Evolutionary conservation across 2,113 vertebrate genomes (phyloP).

Genomic region (Girardinichthys multiradiatus): DNA sequence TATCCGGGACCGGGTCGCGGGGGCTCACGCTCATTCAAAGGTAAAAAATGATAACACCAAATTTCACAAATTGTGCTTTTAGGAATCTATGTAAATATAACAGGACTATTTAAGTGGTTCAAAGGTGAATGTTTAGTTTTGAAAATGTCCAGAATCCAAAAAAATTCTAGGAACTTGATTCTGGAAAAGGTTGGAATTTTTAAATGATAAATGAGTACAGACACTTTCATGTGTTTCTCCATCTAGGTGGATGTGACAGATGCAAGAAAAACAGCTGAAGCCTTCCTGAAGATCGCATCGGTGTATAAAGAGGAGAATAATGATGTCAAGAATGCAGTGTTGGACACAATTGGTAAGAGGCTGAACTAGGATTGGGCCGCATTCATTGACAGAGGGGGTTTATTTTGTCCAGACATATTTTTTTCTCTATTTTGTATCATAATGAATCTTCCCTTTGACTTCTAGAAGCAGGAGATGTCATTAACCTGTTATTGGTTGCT

Average conservation of each 20-base stretch:
- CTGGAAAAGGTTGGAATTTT: too few relatives aligned
- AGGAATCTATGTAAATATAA: too few relatives aligned
- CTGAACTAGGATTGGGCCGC: neutral
- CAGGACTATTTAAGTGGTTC: too few relatives aligned
- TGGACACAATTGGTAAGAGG: constrained; percentile 80
- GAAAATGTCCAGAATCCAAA: too few relatives aligned
- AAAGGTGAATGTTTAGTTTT: too few relatives aligned
- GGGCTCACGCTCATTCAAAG: too few relatives aligned
- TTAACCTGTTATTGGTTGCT: too few relatives aligned
- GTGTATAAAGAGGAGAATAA: constrained; percentile 90
- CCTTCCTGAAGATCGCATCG: constrained; percentile 92
- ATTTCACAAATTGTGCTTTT: too few relatives aligned
- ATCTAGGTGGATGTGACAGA: constrained; percentile 88
- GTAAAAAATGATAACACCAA: neutral
- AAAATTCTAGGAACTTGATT: too few relatives aligned
- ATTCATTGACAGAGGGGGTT: neutral
- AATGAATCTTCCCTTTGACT: neutral
- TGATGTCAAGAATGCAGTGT: constrained; percentile 84
- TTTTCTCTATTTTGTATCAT: neutral
- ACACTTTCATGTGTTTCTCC: neutral
- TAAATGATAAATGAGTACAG: too few relatives aligned
- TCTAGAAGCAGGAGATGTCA: too few relatives aligned
- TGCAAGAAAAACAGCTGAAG: constrained; percentile 85
- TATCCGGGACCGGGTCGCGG: too few relatives aligned
- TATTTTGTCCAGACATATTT: neutral